Evolutionary conservation across 2,113 vertebrate species (phyloP).

Genomic region (Panthera leo): DNA sequence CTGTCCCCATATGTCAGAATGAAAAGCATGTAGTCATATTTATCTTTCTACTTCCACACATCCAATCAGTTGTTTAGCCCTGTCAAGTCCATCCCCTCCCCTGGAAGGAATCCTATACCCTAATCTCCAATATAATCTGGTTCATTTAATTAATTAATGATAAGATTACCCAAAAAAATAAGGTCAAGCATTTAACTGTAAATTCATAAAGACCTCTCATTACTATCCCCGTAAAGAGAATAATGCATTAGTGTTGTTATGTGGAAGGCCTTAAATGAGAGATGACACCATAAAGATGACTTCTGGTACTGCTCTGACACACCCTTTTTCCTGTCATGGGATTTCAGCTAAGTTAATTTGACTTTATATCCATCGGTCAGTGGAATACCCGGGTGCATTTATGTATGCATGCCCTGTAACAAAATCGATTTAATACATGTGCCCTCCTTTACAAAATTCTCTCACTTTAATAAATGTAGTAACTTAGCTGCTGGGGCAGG

Average conservation of each 20-base stretch:
- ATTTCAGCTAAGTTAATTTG: slow-evolving; percentile 3
- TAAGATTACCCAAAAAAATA: slow-evolving; percentile 1
- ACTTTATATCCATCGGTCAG: not conserved
- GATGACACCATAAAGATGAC: not conserved
- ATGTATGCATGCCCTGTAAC: not conserved
- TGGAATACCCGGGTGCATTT: not conserved
- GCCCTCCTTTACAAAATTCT: not conserved
- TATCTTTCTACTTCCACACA: not conserved
- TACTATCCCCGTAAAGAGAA: not conserved
- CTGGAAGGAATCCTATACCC: not conserved
- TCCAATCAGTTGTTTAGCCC: not conserved
- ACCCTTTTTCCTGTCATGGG: not conserved
- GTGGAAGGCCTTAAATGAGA: not conserved
- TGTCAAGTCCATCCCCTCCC: not conserved
- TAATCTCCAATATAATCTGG: not conserved
- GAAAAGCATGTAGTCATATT: not conserved
- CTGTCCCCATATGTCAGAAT: not conserved
- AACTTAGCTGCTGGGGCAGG: not conserved
- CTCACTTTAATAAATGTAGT: not conserved
- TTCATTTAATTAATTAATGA: slow-evolving; percentile 24
- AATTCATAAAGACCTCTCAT: not conserved
- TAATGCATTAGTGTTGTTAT: not conserved
- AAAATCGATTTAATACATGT: not conserved
- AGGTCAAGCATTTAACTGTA: not conserved
- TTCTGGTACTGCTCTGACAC: not conserved